Percentiles rank a stretch among this genome's conserved stretches.
Conservation (phyloP, 64 coral and sea anemone species). For the Stichodactyla helianthus region DNA sequence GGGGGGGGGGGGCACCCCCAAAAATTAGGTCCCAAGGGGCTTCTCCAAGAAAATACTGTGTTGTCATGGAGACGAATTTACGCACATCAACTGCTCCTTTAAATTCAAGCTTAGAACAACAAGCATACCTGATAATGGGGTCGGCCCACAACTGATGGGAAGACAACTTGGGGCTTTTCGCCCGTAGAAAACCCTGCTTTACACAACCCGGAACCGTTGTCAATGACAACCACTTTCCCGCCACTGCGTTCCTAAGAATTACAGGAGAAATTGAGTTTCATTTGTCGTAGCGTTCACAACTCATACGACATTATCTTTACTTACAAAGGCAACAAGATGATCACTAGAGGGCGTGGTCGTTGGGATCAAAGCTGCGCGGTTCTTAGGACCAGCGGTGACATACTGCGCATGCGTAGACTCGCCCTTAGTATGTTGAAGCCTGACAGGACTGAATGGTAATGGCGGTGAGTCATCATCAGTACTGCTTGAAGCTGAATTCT, state of each 20-base stretch:
- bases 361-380: not conserved
- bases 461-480: not conserved
- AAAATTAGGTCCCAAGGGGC: too few species aligned
- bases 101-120: not conserved
- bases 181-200: constrained; percentile 88
- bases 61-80: too few species aligned
- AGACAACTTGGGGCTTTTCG: constrained; percentile 59
- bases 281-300: too few species aligned
- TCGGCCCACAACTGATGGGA: constrained; percentile 69
- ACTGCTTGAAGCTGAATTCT: not conserved
- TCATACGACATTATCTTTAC: not conserved
- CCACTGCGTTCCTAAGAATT: constrained; percentile 43
- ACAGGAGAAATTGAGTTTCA: not conserved
- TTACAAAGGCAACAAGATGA: constrained; percentile 22
- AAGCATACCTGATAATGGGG: constrained; percentile 70
- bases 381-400: not conserved
- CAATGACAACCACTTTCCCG: constrained; percentile 71
- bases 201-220: constrained; percentile 89
- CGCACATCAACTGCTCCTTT: too few species aligned
- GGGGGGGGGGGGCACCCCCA: too few species aligned
- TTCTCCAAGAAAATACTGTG: too few species aligned
- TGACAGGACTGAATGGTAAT: not conserved
- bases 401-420: constrained; percentile 1
- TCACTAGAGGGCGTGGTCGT: not conserved
- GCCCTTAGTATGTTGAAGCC: not conserved